Evolutionary conservation across 2,888 invertebrate genomes (phyloP), one percentile per base, ranked within the genome.

Genomic region (Macaria liturata): DNA sequence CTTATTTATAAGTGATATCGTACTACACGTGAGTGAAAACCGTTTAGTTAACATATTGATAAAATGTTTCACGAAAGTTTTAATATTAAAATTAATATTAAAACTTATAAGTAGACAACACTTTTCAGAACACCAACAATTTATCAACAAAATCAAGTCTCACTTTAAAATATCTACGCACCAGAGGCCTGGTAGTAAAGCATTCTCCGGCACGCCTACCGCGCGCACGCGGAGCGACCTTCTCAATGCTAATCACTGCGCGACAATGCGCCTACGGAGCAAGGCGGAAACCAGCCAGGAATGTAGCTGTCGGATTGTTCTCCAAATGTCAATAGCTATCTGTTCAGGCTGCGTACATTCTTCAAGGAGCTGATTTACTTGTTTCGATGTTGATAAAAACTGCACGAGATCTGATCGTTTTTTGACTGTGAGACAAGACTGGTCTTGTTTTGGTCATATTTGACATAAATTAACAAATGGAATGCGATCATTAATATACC

Each of bases 191-290:
- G 67, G 66, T 68, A 70, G 69, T 57, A 72, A 72, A 68, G 72
- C 75, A 83, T 84, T 79, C 81, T 75, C 66, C 63, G 72, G 75
- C 81, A 68, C 80, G 77, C 80, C 81, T 71, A 74, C 78, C 75
- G 77, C 42, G 8, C n/a, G n/a, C 81, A 78, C 80, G 73, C 74
- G 70, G 72, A 67, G 55, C 84, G 86, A 81, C 87, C 87, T 87
- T 87, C 87, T 86, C 87, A 86, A 86, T 87, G 87, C 83, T 85
- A 83, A 83, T 82, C 78, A 75, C 67, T 7, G 52, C 32, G 45
- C 57, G 53, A 57, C 61, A 57, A 68, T 65, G 61, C 59, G 47
- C 55, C 52, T 37, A 72, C 68, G 68, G n/a, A 5, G 59, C 59
- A 58, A 61, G 62, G 59, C 61, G 59, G 54, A 61, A 56, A 61